Evolutionary conservation across 2,113 vertebrate species (phyloP), one percentile per base, ranked within the genome.

Genomic region (Cichladusa arquata): DNA sequence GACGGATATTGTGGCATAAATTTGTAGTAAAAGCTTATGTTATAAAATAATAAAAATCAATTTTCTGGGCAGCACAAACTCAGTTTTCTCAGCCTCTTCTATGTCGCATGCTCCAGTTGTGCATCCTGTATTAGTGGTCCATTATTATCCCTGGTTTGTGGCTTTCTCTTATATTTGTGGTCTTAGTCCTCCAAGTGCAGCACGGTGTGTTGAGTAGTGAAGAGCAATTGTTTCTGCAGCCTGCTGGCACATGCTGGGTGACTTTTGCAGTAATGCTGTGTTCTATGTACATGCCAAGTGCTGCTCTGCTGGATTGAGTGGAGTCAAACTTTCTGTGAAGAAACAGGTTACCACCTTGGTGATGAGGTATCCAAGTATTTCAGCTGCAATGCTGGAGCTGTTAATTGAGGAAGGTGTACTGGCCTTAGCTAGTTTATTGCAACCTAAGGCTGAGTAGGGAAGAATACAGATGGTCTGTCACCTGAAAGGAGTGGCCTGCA

Each of bases 71-170:
- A 73, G 45, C 45, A 65, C 15, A 71, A 61, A 50, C 28, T 15
- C 25, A 62, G 6, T 71, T 90, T 14, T 71, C 11, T 50, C 40
- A 62, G 19, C 25, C 11, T 45, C 18, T 86, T 60, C 38, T 58
- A 8, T 70, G 40, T 58, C 6, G 12, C 34, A 18, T 2, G 1
- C 19, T 61, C 7, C 40, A 42, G 8, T 28, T 92, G 33, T 2
- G 2, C 0, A 0, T 8, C 14, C 0, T 0, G 0, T 57, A 9
- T 22, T 57, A 28, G 58, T 36, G 36, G 34, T 47, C 51, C 8
- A 2, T 33, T 93, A 69, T 56, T 85, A 0, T 80, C 60, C 57
- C 62, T 64, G 31, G 22, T 86, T 79, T 82, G 53, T 22, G 33
- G 61, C 33, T 42, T 31, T 31, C 66, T 54, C 8, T 60, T 24